A percentile compares a stretch with the other conserved stretches of the same genome.
phyloP scores from a whole-genome alignment of 2,888 invertebrate species.

The Tetanocera ferruginea region DNA sequence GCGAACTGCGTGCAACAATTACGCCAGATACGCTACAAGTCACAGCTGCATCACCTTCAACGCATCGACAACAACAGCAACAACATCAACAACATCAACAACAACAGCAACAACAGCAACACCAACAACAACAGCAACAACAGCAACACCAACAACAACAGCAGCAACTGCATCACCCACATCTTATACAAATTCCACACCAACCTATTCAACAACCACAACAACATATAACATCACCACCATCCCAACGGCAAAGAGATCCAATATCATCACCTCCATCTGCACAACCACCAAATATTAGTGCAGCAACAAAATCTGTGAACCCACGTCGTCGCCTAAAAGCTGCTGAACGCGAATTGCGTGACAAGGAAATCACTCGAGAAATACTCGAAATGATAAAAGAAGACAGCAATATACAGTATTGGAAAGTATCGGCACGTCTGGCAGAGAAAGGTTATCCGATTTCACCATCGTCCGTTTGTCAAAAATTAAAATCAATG shows the following conservation, averaged over 20 bases:
- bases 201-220: slow-evolving; percentile 48
- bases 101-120: slow-evolving; percentile 47
- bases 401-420: slow-evolving; percentile 68
- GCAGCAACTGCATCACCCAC: slow-evolving; percentile 50
- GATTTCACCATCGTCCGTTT: slow-evolving; percentile 68
- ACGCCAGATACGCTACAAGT: slow-evolving; percentile 30
- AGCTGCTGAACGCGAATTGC: slow-evolving; percentile 64
- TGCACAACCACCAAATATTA: slow-evolving; percentile 39
- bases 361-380: slow-evolving; percentile 66
- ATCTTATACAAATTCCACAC: slow-evolving; percentile 40
- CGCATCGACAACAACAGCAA: slow-evolving; percentile 22
- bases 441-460: slow-evolving; percentile 67
- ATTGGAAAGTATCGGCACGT: slow-evolving; percentile 68
- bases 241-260: slow-evolving; percentile 37
- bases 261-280: slow-evolving; percentile 49
- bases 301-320: slow-evolving; percentile 41
- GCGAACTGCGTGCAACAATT: slow-evolving; percentile 49
- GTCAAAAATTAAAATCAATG: slow-evolving; percentile 68
- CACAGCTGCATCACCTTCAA: slow-evolving; percentile 11
- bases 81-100: slow-evolving; percentile 48
- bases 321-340: slow-evolving; percentile 65
- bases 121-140: slow-evolving; percentile 47
- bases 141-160: slow-evolving; percentile 49
- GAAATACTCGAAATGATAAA: slow-evolving; percentile 68
- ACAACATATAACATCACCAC: slow-evolving; percentile 48